Base-by-base conservation (phyloP, 1,140 invertebrate species). In the Lineus longissimus region DNA sequence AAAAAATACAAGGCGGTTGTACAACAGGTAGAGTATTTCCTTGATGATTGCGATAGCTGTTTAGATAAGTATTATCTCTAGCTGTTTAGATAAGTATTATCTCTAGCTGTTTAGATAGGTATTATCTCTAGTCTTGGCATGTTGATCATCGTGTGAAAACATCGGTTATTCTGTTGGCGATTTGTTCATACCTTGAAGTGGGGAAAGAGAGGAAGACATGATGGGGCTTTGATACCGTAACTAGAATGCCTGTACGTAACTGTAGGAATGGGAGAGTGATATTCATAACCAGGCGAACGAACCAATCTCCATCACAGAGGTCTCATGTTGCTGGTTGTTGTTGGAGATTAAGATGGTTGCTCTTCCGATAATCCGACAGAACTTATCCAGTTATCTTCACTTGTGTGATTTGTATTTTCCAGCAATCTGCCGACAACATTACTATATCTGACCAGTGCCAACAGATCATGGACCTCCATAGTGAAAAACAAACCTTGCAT, bases 1-100 rank as follows among this genome's bases (percentile, higher is more conserved):
- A 94, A 94, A 81, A 96, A 96, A 77, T 96, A 95, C 82, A 91
- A 94, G 64, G 86, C 90, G 2, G 86, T 89, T 17, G 92, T 96
- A 0, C 88, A 90, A 71, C 91, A 95, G 73, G 84, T 95, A 51
- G 19, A 31, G 29, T 43, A 4, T n/a, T n/a, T 22, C 45, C 15
- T 22, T 27, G 27, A 7, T 2, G n/a, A 33, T 25, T 17, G 33
- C 31, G 36, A 22, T 22, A 40, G 11, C 33, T 25, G 9, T 22
- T n/a, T 63, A 31, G 31, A 15, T n/a, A 41, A 17, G 17, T 55
- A 13, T 62, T 62, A 22, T 62, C 2, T 55, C 19, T 55, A 4
- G 30, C 6, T 65, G 23, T 65, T 33, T 57, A 56, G 31, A 15
- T n/a, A 41, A 17, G 17, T 55, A 13, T 62, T 62, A 22, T 62